These are phyloP conservation scores for Actinostola sp. DNA, from an alignment of 92 coral and sea anemone genomes.

Conservation along the genomic window DNA sequence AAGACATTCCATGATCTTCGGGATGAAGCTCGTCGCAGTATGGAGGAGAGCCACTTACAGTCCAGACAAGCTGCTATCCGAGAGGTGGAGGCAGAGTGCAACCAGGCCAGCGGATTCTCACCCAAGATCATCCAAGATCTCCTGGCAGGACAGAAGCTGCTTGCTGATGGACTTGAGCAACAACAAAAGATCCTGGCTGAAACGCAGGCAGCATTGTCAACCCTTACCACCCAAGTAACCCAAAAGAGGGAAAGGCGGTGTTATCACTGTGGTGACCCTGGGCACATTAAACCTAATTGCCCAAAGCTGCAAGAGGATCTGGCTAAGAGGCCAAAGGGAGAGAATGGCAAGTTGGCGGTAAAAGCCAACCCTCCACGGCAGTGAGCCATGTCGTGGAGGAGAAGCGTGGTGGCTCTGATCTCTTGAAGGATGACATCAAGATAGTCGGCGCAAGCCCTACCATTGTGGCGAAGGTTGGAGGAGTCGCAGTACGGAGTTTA, in stretches of 20 bases:
- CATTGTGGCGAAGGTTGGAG: conserved; percentile 37
- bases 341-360: conserved; percentile 11
- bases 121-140: background rate
- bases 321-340: background rate
- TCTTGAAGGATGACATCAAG: background rate
- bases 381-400: conserved; percentile 49
- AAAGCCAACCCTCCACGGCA: conserved; percentile 41
- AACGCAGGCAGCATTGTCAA: conserved; percentile 6
- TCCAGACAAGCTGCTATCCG: background rate
- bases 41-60: background rate
- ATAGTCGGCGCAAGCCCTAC: conserved; percentile 31
- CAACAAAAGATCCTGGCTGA: conserved; percentile 27
- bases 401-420: conserved; percentile 36
- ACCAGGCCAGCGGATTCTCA: background rate
- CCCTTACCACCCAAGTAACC: background rate
- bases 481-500: conserved; percentile 41
- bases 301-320: background rate
- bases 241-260: conserved; percentile 1
- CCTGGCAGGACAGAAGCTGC: conserved; percentile 26
- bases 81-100: conserved; percentile 2
- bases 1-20: conserved; percentile 25
- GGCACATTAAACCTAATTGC: conserved; percentile 22
- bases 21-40: conserved; percentile 2
- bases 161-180: conserved; percentile 23
- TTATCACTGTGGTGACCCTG: conserved; percentile 25